Evolutionary conservation across 2,888 invertebrate genomes (phyloP).

Genomic region (Microplitis manilae): DNA sequence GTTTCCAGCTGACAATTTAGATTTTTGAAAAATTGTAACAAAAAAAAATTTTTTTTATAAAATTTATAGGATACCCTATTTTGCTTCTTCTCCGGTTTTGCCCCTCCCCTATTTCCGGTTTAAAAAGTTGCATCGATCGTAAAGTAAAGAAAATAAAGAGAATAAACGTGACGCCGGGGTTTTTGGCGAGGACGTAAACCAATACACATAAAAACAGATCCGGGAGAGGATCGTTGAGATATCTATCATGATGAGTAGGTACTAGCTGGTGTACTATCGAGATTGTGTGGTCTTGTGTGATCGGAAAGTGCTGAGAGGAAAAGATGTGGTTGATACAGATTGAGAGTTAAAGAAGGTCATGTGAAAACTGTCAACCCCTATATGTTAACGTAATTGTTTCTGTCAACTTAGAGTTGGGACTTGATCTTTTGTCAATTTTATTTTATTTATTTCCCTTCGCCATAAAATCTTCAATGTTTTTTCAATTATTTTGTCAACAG

Average conservation of each 20-base stretch:
- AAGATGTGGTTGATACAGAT: constrained; percentile 1
- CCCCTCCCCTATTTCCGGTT: no score
- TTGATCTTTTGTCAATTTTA: background rate
- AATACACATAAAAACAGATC: background rate
- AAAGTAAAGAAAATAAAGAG: background rate
- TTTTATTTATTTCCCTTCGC: background rate
- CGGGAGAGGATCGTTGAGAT: constrained; percentile 15
- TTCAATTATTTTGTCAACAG: background rate
- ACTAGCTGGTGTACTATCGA: background rate
- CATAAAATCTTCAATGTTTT: background rate
- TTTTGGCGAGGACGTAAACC: background rate
- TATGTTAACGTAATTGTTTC: constrained; percentile 20
- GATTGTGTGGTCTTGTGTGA: constrained; percentile 13
- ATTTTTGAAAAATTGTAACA: no score
- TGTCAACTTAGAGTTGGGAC: constrained; percentile 9
- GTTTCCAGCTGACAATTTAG: no score
- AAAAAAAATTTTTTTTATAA: no score
- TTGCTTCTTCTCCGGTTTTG: no score
- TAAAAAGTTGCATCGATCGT: no score
- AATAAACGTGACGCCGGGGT: background rate
- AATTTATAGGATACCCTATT: no score
- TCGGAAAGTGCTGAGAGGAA: background rate
- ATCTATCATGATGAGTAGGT: constrained; percentile 28
- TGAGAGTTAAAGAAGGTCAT: constrained; percentile 8
- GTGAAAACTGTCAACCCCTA: constrained; percentile 27